Evolutionary conservation across 2,888 invertebrate species (phyloP).

Genomic region (Nephrotoma appendiculata): DNA sequence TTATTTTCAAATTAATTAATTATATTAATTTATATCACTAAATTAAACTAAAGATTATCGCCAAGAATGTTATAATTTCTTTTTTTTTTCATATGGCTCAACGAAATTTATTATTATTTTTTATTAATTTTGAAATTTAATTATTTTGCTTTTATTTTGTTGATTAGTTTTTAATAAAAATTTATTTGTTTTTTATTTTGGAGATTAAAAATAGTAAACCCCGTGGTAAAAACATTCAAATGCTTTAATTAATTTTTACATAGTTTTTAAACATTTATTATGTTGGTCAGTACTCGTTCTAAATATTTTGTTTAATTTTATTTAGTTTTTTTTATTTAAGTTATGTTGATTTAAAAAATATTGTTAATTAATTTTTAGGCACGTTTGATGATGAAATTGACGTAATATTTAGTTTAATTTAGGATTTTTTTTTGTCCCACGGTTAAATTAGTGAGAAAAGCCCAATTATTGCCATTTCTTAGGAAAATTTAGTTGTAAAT

Average conservation of each 20-base stretch:
- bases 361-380: not conserved
- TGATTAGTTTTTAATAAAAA: not conserved
- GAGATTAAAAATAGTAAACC: not conserved
- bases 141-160: not conserved
- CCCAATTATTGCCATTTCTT: not conserved
- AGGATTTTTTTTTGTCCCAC: not conserved
- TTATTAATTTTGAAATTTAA: not conserved
- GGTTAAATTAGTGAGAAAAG: not conserved
- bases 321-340: not conserved
- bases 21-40: not conserved
- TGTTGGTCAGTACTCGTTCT: not conserved
- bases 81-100: not conserved
- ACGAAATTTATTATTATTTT: not conserved
- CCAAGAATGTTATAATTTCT: not conserved
- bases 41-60: constrained; percentile 1
- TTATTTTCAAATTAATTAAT: not conserved
- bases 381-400: not conserved
- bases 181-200: not conserved
- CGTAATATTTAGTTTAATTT: not conserved
- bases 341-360: not conserved
- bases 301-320: not conserved
- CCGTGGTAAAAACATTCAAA: not conserved
- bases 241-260: not conserved
- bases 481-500: not conserved
- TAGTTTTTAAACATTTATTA: not conserved